phyloP scores from a whole-genome alignment of 2,797 vertebrate species.

The Garrulus glandarius region DNA sequence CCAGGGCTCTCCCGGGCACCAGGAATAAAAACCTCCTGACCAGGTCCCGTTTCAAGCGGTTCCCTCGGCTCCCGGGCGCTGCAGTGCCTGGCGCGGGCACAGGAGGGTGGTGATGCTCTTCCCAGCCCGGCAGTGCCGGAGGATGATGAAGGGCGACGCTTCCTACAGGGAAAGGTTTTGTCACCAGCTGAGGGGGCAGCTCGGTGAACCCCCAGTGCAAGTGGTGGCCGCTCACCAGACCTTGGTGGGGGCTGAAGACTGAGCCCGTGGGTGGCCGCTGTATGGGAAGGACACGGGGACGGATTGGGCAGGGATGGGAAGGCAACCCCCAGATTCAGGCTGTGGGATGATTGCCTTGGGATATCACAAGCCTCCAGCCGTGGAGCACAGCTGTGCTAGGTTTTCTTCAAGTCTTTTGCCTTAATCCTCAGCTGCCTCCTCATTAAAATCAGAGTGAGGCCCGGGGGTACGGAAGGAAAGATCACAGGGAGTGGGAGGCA shows the following conservation, averaged over 20 bases:
- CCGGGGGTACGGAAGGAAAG: rapidly evolving
- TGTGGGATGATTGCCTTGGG: not conserved
- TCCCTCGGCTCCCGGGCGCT: not conserved
- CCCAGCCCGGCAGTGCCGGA: not conserved
- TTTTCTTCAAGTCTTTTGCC: not conserved
- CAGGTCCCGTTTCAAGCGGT: rapidly evolving
- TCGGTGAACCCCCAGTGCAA: rapidly evolving
- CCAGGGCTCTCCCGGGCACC: not conserved
- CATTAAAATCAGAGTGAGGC: not conserved
- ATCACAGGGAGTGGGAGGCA: rapidly evolving
- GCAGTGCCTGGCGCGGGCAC: not conserved
- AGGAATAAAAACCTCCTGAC: rapidly evolving
- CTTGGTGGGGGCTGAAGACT: not conserved
- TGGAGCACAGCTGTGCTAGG: rapidly evolving
- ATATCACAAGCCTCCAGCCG: rapidly evolving
- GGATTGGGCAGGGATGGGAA: not conserved
- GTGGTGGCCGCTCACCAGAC: not conserved
- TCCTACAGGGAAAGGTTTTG: not conserved
- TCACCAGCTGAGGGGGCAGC: not conserved
- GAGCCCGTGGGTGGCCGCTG: rapidly evolving
- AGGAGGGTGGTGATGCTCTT: not conserved
- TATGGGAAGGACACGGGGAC: rapidly evolving
- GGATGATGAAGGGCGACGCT: not conserved
- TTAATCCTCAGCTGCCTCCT: not conserved
- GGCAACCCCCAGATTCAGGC: not conserved